Percentiles rank a stretch among this genome's conserved stretches.
Conservation (phyloP, 2,888 invertebrate species). For the Netelia fuscicornis region DNA sequence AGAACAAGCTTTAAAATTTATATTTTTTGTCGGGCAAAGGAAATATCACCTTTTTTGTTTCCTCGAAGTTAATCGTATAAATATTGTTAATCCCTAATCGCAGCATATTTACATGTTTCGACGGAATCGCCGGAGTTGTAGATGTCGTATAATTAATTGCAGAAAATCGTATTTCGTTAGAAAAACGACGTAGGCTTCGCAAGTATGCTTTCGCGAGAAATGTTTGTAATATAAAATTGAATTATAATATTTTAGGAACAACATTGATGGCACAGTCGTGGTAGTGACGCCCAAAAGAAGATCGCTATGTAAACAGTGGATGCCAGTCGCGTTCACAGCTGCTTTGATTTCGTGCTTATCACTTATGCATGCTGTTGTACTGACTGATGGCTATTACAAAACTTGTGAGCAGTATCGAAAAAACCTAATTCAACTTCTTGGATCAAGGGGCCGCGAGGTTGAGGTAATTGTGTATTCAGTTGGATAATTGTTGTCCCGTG, state of each 20-base stretch:
- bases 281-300: slow-evolving; percentile 76
- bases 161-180: no score
- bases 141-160: no score
- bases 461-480: slow-evolving; percentile 64
- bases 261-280: slow-evolving; percentile 74
- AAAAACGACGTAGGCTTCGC: no score
- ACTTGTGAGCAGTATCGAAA: slow-evolving; percentile 92
- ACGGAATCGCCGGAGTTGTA: no score
- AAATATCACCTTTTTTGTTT: no score
- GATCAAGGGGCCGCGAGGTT: slow-evolving; percentile 77
- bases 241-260: slow-evolving; percentile 66
- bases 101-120: no score
- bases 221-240: background rate
- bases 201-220: background rate
- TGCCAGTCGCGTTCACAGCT: slow-evolving; percentile 88
- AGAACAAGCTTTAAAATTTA: no score
- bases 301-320: slow-evolving; percentile 86
- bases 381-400: slow-evolving; percentile 90
- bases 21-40: no score
- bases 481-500: background rate
- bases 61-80: no score
- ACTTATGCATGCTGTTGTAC: slow-evolving; percentile 89
- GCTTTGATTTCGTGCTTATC: slow-evolving; percentile 89
- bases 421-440: slow-evolving; percentile 86
- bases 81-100: no score